A percentile compares a stretch with the other conserved stretches of the same genome.
These are phyloP conservation scores for Dolichotis patagonum DNA, from an alignment of 2,113 vertebrate genomes.

Conservation along the genomic window DNA sequence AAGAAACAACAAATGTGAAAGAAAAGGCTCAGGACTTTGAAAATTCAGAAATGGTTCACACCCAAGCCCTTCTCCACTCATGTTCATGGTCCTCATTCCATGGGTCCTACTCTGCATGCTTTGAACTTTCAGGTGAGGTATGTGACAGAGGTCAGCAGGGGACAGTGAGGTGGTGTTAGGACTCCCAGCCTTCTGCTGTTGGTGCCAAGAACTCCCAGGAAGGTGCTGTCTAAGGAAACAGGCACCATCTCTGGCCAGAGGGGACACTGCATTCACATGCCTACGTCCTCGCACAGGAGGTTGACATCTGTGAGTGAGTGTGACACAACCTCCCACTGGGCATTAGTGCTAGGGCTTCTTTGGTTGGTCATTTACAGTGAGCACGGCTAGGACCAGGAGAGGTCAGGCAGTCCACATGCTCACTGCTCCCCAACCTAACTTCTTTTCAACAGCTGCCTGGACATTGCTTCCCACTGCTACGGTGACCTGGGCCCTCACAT, in stretches of 20 bases:
- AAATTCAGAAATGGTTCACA: background rate
- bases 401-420: background rate
- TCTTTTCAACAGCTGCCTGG: background rate
- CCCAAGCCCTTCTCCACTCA: background rate
- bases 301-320: background rate
- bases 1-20: no score
- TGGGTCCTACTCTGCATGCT: background rate
- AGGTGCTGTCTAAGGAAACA: background rate
- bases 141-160: background rate
- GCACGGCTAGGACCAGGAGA: background rate
- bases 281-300: background rate
- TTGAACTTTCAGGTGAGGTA: background rate
- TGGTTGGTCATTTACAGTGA: background rate
- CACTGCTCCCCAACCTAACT: background rate
- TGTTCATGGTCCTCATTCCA: background rate
- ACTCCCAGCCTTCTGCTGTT: background rate
- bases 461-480: background rate
- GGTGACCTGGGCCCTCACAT: background rate
- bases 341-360: background rate
- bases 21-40: no score
- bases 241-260: background rate
- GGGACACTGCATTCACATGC: background rate
- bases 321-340: background rate
- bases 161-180: background rate
- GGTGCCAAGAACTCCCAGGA: background rate